Percentiles rank a stretch among this genome's conserved stretches.
Conservation (phyloP, 2,797 vertebrate genomes). For the Argyrosomus regius region DNA sequence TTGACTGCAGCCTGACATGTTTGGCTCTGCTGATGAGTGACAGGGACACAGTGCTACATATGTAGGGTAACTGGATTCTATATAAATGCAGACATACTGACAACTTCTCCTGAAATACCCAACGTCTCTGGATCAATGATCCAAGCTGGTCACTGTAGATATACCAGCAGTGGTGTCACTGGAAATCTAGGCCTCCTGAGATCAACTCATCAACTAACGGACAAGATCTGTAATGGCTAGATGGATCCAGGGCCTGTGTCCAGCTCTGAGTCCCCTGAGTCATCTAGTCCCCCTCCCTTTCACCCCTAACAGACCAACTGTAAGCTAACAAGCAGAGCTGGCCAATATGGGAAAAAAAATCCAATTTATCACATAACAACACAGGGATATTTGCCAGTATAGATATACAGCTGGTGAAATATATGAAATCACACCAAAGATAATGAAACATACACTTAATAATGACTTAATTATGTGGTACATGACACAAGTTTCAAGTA, state of each 20-base stretch:
- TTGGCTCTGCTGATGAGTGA: constrained; percentile 43
- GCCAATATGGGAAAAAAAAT: not conserved
- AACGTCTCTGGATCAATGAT: not conserved
- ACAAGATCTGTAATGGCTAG: constrained; percentile 37
- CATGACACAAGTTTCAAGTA: not conserved
- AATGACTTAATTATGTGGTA: not conserved
- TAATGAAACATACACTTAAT: not conserved
- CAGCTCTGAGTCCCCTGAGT: constrained; percentile 42
- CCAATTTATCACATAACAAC: constrained; percentile 16
- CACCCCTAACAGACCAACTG: constrained; percentile 14
- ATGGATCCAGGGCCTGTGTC: constrained; percentile 22
- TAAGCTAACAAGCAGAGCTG: constrained; percentile 11
- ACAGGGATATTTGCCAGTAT: not conserved
- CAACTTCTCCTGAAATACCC: constrained; percentile 38
- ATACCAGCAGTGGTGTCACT: constrained; percentile 8
- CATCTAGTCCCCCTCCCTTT: constrained; percentile 19
- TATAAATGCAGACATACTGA: constrained; percentile 38
- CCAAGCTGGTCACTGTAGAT: no score
- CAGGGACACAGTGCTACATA: constrained; percentile 40
- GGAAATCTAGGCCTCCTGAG: constrained; percentile 22
- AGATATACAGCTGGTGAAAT: not conserved
- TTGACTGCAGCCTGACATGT: constrained; percentile 46
- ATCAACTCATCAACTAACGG: constrained; percentile 34
- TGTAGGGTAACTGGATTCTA: constrained; percentile 61
- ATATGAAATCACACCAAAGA: not conserved